Conservation (phyloP, 2,113 vertebrate species). For the Psephotus haematonotus region DNA sequence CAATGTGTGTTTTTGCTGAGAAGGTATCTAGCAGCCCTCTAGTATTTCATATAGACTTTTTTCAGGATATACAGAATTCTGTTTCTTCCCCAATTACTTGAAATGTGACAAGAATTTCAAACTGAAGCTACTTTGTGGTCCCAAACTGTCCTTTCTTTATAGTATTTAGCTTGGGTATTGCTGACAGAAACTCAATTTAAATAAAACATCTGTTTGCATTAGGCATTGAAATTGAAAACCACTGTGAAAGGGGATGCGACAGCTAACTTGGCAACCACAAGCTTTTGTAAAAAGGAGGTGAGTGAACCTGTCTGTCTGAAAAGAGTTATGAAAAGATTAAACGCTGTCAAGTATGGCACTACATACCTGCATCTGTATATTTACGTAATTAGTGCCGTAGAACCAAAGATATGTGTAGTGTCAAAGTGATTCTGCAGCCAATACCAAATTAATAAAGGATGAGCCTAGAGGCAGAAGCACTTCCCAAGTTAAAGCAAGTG, state of each 20-base stretch:
- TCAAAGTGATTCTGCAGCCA: background rate
- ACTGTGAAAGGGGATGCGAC: conserved; percentile 92
- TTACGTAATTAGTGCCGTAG: background rate
- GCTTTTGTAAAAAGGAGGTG: conserved; percentile 95
- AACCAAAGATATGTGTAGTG: background rate
- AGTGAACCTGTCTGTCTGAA: conserved; percentile 35
- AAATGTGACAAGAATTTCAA: background rate
- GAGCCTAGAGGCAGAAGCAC: background rate
- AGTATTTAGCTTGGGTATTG: background rate
- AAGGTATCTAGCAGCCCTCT: background rate
- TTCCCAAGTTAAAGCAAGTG: background rate
- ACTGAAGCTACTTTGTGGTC: background rate
- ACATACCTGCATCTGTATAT: background rate
- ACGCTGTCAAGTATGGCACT: background rate
- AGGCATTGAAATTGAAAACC: conserved; percentile 97
- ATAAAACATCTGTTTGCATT: conserved; percentile 42
- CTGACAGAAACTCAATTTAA: background rate
- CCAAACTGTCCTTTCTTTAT: background rate
- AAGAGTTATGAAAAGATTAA: background rate
- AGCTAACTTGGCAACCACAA: conserved; percentile 86
- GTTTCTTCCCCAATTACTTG: background rate
- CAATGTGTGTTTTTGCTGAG: background rate
- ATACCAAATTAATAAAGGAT: background rate
- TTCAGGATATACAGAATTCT: background rate
- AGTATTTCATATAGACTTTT: background rate